Evolutionary conservation across 2,797 vertebrate species (phyloP), one percentile per base, ranked within the genome.

Genomic region (Leucoraja ocellata): DNA sequence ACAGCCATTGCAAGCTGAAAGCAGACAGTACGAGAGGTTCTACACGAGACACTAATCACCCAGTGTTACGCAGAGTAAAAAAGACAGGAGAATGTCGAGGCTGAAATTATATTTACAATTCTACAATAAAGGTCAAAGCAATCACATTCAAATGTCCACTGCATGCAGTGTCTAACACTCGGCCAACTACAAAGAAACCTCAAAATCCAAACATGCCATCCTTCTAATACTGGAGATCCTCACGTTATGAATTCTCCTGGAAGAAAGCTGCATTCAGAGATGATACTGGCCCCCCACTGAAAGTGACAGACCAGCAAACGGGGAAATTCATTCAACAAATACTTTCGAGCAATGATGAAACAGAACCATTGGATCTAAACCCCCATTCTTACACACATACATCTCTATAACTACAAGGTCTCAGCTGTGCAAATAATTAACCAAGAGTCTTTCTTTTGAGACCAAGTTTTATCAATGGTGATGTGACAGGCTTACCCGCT

Each of bases 51-150:
- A 58, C 58, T 54, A 25, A 13, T 16, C 58, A 83, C 10, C 39
- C 11, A 63, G 13, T 25, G 21, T 39, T 65, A 65, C 83, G 9
- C 13, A 63, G n/a, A n/a, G 58, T 61, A 63, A 13, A 65, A 25
- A 61, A 86, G 54, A 63, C 13, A 88, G 4, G 18, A 88, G n/a
- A 61, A 65, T 16, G n/a, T 36, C 18, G 61, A 86, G 83, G 28
- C 1, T 65, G 28, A 88, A 32, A 86, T 65, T 88, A 18, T 88
- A 88, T 88, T 88, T 88, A 32, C 16, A 88, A 88, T 88, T 88
- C 84, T 32, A 63, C 84, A 16, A 28, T 14, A 61, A 32, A 1
- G 13, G 46, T 46, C 46, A 83, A 83, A 58, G 32, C 2, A 25
- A 16, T 6, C 6, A 65, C 14, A 86, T 16, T 65, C 84, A 65